Base-by-base conservation (phyloP, 2,888 invertebrate genomes). In the Nineta flava region DNA sequence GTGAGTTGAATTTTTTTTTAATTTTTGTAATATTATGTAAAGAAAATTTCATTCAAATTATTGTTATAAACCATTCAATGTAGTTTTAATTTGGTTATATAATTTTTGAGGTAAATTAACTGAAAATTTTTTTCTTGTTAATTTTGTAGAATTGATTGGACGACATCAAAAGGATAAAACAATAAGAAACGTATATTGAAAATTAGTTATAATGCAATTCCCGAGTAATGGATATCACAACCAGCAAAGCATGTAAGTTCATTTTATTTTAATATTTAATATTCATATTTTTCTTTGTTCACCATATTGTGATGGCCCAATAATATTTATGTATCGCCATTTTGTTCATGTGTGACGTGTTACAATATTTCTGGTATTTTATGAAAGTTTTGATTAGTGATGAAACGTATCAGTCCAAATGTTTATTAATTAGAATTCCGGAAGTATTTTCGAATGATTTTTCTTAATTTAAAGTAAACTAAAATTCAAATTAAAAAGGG, bases 201-300 rank as follows among this genome's bases (percentile, higher is more conserved):
- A 44, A 44, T 26, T 7, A 44, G 12, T 21, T 62, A 66, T 61
- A 58, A 69, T 66, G 65, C 69, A 70, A 68, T 70, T 66, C 62
- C 26, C 26, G 7, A 66, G 64, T 59, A 68, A 67, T 63, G 66
- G 67, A 57, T 69, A 65, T 61, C 66, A 65, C 54, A 66, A 65
- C 58, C 65, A 64, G 55, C 63, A 64, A 56, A 60, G 62, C 63
- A 63, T 61, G 60, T 64, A 64, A 57, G 50, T 46, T 46, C 44
- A 35, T 46, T n/a, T 34, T 50, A 42, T 42, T 40, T 31, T 31
- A n/a, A 16, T 48, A n/a, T 19, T 6, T 16, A 17, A 6, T 43
- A 6, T 16, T 43, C 15, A 17, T 15, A 44, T 26, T 21, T 21
- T 21, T 9, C n/a, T 15, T 42, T 17, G 15, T 19, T 17, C 15